Percentiles rank a stretch among this genome's conserved stretches.
Conservation (phyloP, 30 jellyfish, hydroid and myxozoan genomes). For the Aurelia sp. region DNA sequence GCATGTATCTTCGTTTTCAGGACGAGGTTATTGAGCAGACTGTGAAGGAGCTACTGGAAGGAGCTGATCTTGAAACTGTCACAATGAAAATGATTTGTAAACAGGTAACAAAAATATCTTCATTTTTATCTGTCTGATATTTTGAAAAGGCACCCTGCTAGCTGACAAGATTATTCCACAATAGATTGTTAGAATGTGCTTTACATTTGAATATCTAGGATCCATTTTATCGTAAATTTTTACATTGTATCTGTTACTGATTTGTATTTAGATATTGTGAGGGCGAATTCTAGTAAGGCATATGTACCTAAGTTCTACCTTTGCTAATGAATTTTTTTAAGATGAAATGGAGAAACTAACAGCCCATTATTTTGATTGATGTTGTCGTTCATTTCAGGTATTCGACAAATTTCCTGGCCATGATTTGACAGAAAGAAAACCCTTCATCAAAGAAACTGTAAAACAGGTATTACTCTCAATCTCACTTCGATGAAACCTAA, state of each 20-base stretch:
- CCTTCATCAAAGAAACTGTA: slow-evolving; percentile 81
- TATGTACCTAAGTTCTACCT: too few species aligned
- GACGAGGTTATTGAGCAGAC: slow-evolving; percentile 66
- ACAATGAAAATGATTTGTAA: slow-evolving; percentile 89
- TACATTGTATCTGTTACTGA: too few species aligned
- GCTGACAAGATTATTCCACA: too few species aligned
- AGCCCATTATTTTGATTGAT: not conserved
- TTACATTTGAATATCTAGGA: too few species aligned
- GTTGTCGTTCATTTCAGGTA: slow-evolving; percentile 57
- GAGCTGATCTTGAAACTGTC: slow-evolving; percentile 88
- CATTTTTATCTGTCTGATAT: too few species aligned
- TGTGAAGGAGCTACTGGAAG: slow-evolving; percentile 70
- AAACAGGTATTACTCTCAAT: slow-evolving; percentile 62
- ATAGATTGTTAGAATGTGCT: too few species aligned
- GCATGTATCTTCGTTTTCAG: not conserved
- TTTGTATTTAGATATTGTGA: too few species aligned
- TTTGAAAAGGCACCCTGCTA: too few species aligned
- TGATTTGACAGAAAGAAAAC: slow-evolving; percentile 78
- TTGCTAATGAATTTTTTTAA: too few species aligned
- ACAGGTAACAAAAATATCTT: slow-evolving; percentile 54
- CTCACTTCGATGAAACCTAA: not conserved
- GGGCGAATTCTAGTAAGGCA: too few species aligned
- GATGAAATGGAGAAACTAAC: too few species aligned
- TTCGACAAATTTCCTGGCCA: slow-evolving; percentile 78
- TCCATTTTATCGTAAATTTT: too few species aligned